A percentile compares a stretch with the other conserved stretches of the same genome.
These are phyloP conservation scores for Epinephelus cyanopodus DNA, from an alignment of 2,113 vertebrate species.

Conservation along the genomic window DNA sequence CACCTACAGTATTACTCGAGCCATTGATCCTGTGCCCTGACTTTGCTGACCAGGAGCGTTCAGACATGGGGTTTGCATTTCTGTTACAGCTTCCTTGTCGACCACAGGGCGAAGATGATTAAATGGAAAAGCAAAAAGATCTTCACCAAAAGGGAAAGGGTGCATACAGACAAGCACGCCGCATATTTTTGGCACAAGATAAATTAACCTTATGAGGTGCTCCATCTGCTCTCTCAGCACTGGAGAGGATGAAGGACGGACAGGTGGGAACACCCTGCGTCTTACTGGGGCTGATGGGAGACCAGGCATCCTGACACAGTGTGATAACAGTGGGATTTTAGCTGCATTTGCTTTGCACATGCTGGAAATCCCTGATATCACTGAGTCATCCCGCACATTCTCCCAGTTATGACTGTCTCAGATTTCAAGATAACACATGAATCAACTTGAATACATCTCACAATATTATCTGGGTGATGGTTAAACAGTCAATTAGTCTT, in stretches of 20 bases:
- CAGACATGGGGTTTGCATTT: slow-evolving; percentile 50
- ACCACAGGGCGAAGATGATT: slow-evolving; percentile 31
- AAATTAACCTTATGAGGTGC: slow-evolving; percentile 5
- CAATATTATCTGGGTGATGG: not conserved
- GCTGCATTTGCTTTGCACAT: not conserved
- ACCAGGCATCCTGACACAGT: slow-evolving; percentile 7
- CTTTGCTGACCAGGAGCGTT: slow-evolving; percentile 59
- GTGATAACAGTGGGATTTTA: slow-evolving; percentile 18
- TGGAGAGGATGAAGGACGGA: slow-evolving; percentile 2
- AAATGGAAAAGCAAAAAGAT: slow-evolving; percentile 10
- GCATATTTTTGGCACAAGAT: slow-evolving; percentile 40
- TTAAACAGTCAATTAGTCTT: not conserved
- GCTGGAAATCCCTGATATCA: slow-evolving; percentile 6
- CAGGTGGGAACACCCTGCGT: slow-evolving; percentile 35
- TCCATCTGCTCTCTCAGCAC: slow-evolving; percentile 52
- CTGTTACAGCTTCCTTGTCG: slow-evolving; percentile 23
- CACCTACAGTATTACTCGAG: slow-evolving; percentile 30
- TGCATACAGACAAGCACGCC: slow-evolving; percentile 11
- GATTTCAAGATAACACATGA: not conserved
- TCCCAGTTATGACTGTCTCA: not conserved
- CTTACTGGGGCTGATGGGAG: not conserved
- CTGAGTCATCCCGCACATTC: not conserved
- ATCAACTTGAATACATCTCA: not conserved
- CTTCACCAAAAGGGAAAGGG: not conserved
- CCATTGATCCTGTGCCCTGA: slow-evolving; percentile 40